These are phyloP conservation scores for Chinchilla lanigera DNA, from an alignment of 2,113 vertebrate species.

Conservation along the genomic window DNA sequence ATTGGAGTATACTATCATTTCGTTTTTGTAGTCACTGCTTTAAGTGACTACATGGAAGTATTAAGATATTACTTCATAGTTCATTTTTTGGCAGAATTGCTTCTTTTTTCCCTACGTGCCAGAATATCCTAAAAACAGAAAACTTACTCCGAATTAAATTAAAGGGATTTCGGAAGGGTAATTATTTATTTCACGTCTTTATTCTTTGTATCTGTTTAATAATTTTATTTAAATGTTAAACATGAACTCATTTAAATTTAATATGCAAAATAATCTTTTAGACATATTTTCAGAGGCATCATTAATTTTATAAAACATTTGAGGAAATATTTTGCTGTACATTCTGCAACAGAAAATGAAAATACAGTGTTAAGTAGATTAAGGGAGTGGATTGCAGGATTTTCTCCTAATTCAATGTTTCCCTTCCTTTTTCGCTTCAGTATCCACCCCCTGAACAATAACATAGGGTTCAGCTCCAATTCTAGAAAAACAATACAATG, in stretches of 20 bases:
- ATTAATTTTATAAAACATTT: slow-evolving; percentile 36
- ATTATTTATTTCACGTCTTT: slow-evolving; percentile 15
- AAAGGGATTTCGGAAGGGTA: not conserved
- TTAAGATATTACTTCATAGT: not conserved
- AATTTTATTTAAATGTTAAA: not conserved
- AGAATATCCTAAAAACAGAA: slow-evolving; percentile 21
- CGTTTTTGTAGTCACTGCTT: not conserved
- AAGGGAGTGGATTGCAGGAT: not conserved
- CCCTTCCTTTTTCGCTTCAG: not conserved
- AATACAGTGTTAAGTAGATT: not conserved
- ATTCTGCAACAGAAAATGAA: slow-evolving; percentile 6
- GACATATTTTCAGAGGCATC: not conserved
- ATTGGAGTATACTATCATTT: not conserved
- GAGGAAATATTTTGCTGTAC: not conserved
- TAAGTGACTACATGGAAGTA: not conserved
- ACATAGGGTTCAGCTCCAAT: not conserved
- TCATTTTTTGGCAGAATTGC: not conserved
- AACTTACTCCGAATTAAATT: not conserved
- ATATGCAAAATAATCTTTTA: slow-evolving; percentile 6
- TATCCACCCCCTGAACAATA: not conserved
- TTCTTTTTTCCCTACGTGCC: not conserved
- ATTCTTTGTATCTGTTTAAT: not conserved
- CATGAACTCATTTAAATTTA: slow-evolving; percentile 33
- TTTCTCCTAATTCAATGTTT: not conserved
- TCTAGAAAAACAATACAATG: not conserved